Conservation (phyloP, 2,797 vertebrate genomes). For the Acanthurus lineatus region DNA sequence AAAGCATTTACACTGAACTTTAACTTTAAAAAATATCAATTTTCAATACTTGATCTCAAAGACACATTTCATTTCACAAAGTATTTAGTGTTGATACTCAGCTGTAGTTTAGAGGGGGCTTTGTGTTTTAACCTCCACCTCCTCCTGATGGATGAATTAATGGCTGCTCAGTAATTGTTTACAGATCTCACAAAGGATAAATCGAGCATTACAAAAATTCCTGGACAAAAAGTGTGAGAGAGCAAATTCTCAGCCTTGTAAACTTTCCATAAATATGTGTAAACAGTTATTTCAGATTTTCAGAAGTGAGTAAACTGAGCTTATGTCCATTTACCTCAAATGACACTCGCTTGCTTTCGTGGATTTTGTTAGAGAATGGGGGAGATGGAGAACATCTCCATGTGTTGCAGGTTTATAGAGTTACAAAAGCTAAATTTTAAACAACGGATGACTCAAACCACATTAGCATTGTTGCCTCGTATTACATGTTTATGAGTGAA, state of each 20-base stretch:
- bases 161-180: background rate
- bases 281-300: background rate
- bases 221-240: background rate
- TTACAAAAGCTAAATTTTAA: conserved; percentile 44
- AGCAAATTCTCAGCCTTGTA: background rate
- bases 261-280: background rate
- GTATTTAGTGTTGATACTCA: background rate
- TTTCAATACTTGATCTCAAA: background rate
- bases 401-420: conserved; percentile 44
- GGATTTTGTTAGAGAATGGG: background rate
- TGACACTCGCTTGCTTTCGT: background rate
- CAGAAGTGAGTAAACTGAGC: background rate
- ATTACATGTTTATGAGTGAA: conserved; percentile 48
- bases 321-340: background rate
- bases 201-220: background rate
- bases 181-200: background rate
- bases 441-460: conserved; percentile 54
- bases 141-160: rapidly evolving
- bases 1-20: background rate
- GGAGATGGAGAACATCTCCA: background rate
- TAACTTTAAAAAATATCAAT: background rate
- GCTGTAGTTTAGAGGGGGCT: background rate
- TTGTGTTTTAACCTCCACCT: background rate
- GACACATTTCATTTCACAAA: background rate
- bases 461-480: conserved; percentile 34